These are phyloP conservation scores for Rhyzopertha dominica DNA, from an alignment of 1,140 invertebrate genomes.

Conservation along the genomic window DNA sequence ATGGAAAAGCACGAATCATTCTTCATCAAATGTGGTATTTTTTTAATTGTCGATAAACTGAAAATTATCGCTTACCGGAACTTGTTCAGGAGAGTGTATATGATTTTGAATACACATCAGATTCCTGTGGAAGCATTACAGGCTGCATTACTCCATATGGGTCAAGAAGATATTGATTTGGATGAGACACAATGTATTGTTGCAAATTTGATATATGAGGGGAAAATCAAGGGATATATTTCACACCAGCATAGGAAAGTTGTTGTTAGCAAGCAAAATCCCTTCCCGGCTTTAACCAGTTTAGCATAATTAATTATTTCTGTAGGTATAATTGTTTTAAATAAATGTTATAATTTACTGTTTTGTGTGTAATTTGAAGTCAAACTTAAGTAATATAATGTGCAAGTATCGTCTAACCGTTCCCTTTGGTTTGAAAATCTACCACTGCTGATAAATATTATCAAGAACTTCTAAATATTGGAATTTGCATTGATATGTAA, in stretches of 20 bases:
- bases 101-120: slow-evolving; percentile 83
- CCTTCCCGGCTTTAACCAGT: slow-evolving; percentile 75
- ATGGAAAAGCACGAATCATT: slow-evolving; percentile 84
- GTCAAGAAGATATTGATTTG: slow-evolving; percentile 79
- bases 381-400: too few relatives aligned
- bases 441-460: too few relatives aligned
- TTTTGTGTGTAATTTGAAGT: too few relatives aligned
- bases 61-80: slow-evolving; percentile 94
- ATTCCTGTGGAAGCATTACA: slow-evolving; percentile 82
- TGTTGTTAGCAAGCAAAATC: slow-evolving; percentile 95
- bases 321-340: too few relatives aligned
- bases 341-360: too few relatives aligned
- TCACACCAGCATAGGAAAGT: slow-evolving; percentile 95
- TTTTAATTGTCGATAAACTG: slow-evolving; percentile 93
- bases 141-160: slow-evolving; percentile 71
- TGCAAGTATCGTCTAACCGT: too few relatives aligned
- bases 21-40: slow-evolving; percentile 94
- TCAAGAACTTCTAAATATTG: too few relatives aligned
- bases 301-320: slow-evolving; percentile 45
- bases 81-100: slow-evolving; percentile 92
- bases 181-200: slow-evolving; percentile 96
- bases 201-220: slow-evolving; percentile 93
- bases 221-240: slow-evolving; percentile 95
- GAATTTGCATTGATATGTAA: too few relatives aligned
- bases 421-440: too few relatives aligned